Percentiles rank a stretch among this genome's conserved stretches.
Evolutionary conservation across 2,797 vertebrate species (phyloP).

Genomic region (Gouania willdenowi): DNA sequence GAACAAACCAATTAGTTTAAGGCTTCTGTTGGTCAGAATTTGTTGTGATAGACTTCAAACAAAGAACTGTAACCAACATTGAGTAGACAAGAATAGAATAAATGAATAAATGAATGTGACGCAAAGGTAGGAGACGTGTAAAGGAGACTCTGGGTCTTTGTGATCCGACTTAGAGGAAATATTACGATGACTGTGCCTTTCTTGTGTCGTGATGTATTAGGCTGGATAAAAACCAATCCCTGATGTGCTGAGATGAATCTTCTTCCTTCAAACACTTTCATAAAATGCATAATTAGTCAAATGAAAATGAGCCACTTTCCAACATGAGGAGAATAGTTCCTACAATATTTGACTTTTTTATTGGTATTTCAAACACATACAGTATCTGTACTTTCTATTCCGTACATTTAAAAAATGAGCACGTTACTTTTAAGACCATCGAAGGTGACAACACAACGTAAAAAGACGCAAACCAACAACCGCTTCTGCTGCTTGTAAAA

Average conservation of each 20-base stretch:
- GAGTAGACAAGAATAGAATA: conserved; percentile 28
- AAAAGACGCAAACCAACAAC: no score
- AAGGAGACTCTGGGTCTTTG: conserved; percentile 21
- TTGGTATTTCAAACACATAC: no score
- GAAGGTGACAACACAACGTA: no score
- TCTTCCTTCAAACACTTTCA: conserved; percentile 22
- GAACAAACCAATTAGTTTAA: conserved; percentile 37
- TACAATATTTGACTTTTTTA: no score
- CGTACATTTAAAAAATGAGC: no score
- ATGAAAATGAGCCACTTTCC: conserved; percentile 20
- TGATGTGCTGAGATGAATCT: conserved; percentile 18
- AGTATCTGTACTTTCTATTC: no score
- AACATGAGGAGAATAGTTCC: conserved; percentile 4
- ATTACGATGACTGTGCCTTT: conserved; percentile 11
- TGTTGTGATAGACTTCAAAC: conserved; percentile 18
- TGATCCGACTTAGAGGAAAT: conserved; percentile 26
- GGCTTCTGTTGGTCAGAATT: conserved; percentile 1
- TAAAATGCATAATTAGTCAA: conserved; percentile 22
- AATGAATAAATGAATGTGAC: conserved; percentile 8
- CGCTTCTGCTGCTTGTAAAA: no score
- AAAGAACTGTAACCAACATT: conserved; percentile 6
- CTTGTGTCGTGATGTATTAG: conserved; percentile 1
- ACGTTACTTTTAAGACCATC: no score
- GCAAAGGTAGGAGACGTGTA: conserved; percentile 5
- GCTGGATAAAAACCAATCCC: conserved; percentile 11